Evolutionary conservation across 2,797 vertebrate genomes (phyloP).

Genomic region (Channallabes apus): DNA sequence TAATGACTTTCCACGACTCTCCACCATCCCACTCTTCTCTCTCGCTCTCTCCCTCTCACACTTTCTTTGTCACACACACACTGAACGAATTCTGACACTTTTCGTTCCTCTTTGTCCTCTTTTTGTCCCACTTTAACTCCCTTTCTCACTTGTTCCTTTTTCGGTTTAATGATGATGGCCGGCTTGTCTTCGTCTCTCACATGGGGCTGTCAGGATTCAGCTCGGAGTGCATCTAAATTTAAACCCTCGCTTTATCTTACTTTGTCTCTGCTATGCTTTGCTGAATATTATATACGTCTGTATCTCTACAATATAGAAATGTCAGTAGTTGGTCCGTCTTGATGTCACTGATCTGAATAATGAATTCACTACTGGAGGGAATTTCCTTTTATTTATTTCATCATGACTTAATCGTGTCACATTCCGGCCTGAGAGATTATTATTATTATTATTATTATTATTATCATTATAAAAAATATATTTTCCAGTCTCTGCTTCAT

Average conservation of each 20-base stretch:
- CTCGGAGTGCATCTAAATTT: constrained; percentile 50
- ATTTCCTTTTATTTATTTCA: background rate
- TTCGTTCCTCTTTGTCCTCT: constrained; percentile 20
- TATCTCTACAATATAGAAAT: background rate
- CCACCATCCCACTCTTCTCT: constrained; percentile 12
- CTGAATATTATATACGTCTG: background rate
- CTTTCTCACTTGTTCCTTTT: constrained; percentile 19
- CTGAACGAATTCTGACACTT: background rate
- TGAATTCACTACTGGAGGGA: background rate
- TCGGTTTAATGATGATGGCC: constrained; percentile 41
- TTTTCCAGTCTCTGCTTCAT: background rate
- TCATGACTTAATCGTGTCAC: background rate
- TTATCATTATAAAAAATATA: background rate
- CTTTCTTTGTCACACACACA: background rate
- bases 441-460: background rate
- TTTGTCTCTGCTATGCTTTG: background rate
- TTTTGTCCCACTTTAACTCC: constrained; percentile 42
- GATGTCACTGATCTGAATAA: background rate
- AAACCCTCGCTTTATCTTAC: constrained; percentile 41
- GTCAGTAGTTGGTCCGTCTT: background rate
- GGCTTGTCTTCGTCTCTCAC: constrained; percentile 29
- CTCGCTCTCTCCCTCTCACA: background rate
- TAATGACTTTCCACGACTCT: constrained; percentile 78
- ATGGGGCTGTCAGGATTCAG: constrained; percentile 30
- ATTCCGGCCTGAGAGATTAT: background rate